These are phyloP conservation scores for Dicyrtoma fusca DNA, from an alignment of 2,888 invertebrate genomes.

Conservation along the genomic window DNA sequence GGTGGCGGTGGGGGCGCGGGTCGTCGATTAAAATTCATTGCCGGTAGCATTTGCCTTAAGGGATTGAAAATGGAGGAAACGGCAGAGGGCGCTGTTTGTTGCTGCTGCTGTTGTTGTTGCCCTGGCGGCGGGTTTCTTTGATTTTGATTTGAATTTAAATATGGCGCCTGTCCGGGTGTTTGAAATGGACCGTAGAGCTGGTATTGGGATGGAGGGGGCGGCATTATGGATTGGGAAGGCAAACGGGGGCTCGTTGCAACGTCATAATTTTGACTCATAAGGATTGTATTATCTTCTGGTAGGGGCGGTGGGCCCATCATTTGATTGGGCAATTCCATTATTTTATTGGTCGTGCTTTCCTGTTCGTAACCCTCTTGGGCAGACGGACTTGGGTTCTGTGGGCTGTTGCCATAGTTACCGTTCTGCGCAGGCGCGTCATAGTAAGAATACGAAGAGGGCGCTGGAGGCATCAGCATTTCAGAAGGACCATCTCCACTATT, in stretches of 20 bases:
- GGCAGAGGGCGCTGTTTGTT: not conserved
- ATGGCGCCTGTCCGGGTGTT: not conserved
- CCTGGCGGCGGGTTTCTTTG: constrained; percentile 4
- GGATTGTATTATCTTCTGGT: constrained; percentile 5
- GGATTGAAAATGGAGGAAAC: constrained; percentile 4
- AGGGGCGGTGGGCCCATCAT: constrained; percentile 29
- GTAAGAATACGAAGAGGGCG: not conserved
- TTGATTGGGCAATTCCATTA: constrained; percentile 16
- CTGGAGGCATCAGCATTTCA: not conserved
- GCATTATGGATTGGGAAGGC: constrained; percentile 26
- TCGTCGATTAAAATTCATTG: not conserved
- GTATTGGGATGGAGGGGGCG: constrained; percentile 33
- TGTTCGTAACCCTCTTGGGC: too few relatives aligned
- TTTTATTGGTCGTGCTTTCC: not conserved
- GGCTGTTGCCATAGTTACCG: not conserved
- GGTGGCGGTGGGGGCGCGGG: not conserved
- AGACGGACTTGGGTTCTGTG: too few relatives aligned
- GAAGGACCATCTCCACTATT: not conserved
- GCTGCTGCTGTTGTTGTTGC: not conserved
- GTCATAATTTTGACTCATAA: not conserved
- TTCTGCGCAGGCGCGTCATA: not conserved
- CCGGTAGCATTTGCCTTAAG: not conserved
- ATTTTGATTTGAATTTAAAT: not conserved
- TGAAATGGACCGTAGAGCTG: constrained; percentile 25
- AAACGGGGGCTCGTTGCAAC: not conserved